Conservation (phyloP, 2,113 vertebrate species). For the Barnardius zonarius region DNA sequence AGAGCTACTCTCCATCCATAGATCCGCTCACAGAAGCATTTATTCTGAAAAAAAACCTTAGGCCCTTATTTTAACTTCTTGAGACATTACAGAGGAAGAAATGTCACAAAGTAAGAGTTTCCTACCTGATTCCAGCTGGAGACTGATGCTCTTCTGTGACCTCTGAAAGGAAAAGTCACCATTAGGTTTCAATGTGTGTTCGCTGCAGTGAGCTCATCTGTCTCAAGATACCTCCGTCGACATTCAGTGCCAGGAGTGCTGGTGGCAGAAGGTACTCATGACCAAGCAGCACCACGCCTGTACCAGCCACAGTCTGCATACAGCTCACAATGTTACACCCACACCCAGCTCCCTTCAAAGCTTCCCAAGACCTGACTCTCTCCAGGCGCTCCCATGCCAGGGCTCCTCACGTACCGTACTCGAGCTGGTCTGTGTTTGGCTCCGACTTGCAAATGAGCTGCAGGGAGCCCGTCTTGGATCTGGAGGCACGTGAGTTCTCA, state of each 20-base stretch:
- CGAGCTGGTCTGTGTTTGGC: constrained; percentile 80
- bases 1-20: background rate
- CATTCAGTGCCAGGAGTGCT: background rate
- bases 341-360: background rate
- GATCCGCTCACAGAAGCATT: background rate
- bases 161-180: constrained; percentile 69
- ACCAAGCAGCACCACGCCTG: background rate
- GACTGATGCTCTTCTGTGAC: constrained; percentile 73
- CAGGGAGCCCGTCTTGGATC: constrained; percentile 72
- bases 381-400: background rate
- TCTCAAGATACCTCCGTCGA: background rate
- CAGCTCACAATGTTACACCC: background rate
- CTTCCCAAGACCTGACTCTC: background rate
- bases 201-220: background rate
- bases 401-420: constrained; percentile 71
- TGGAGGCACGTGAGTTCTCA: constrained; percentile 72
- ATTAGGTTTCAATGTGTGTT: constrained; percentile 23
- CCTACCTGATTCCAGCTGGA: constrained; percentile 75
- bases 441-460: constrained; percentile 88
- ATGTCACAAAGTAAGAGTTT: background rate
- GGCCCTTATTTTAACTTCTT: background rate
- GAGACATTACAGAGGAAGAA: background rate
- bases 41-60: background rate
- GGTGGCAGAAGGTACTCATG: background rate
- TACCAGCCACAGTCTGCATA: background rate